Evolutionary conservation across 2,888 invertebrate species (phyloP).

Genomic region (Sceliomorpha sp.): DNA sequence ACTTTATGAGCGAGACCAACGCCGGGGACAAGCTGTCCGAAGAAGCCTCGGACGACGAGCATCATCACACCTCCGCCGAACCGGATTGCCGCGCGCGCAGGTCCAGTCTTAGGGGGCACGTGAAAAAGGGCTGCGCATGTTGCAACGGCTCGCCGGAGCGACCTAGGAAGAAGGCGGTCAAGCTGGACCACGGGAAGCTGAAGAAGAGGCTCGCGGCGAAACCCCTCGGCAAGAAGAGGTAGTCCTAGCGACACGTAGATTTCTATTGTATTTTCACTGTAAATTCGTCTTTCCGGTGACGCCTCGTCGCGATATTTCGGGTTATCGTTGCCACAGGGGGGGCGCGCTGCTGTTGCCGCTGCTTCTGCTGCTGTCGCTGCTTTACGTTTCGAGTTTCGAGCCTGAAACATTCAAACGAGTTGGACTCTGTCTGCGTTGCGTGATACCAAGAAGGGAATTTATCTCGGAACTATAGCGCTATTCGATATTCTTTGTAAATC

Average conservation of each 20-base stretch:
- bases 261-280: conserved; percentile 29
- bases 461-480: no score
- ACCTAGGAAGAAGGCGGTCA: conserved; percentile 80
- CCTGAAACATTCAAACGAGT: no score
- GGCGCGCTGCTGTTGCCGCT: neutral
- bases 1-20: conserved; percentile 65
- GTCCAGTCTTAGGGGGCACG: conserved; percentile 82
- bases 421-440: no score
- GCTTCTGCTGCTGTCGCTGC: no score
- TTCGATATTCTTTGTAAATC: no score
- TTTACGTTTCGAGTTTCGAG: no score
- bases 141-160: conserved; percentile 83
- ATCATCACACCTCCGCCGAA: conserved; percentile 65
- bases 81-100: conserved; percentile 73
- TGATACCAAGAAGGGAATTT: no score
- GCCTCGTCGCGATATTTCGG: neutral
- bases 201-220: conserved; percentile 72
- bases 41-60: conserved; percentile 65
- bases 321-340: neutral
- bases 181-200: conserved; percentile 68
- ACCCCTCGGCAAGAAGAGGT: conserved; percentile 76
- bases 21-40: conserved; percentile 21
- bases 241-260: conserved; percentile 70
- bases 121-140: conserved; percentile 84
- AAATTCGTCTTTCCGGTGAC: conserved; percentile 12